Evolutionary conservation across 2,888 invertebrate species (phyloP), one percentile per base, ranked within the genome.

Genomic region (Cephus sareptanus): DNA sequence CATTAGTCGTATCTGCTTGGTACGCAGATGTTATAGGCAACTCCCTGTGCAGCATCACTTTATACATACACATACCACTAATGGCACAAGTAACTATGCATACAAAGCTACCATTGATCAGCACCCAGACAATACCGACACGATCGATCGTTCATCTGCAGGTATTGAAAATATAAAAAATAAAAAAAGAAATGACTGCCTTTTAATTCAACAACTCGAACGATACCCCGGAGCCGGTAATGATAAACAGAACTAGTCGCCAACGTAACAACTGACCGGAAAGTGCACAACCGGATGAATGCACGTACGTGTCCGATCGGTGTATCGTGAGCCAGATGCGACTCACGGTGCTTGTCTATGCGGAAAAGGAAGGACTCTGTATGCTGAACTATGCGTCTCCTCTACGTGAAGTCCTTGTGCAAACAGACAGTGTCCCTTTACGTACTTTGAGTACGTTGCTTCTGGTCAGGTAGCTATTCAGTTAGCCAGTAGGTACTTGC

Each of bases 161-260:
- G 56, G 9, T 2, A 56, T 56, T 56, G 23, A 56, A 23, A 56
- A 23, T 56, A 33, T 2, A 23, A 56, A 1, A 56, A 23, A 56
- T 56, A 9, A 56, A 56, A 56, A 56, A 56, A 9, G 9, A 56
- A 23, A 23, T 56, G n/a, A n/a, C n/a, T 23, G 23, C 56, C 23
- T 56, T 23, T 56, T 23, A 9, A 56, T 56, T 56, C 56, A 56
- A 56, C 23, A 40, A 0, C 2, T 40, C 23, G 56, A 23, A 56
- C 2, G 15, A 56, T 9, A 56, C 23, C 23, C 56, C 56, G 23
- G 23, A 56, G 56, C 6, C 6, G 23, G 56, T 15, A 15, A 23
- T 15, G 69, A 94, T 94, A 79, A 87, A 89, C 84, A 83, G 85
- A 79, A 79, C 40, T 79, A 73, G 79, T 76, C 77, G 76, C 77